Percentiles rank a stretch among this genome's conserved stretches.
Conservation (phyloP, 1,140 invertebrate genomes). For the Caenorhabditis inopinata region DNA sequence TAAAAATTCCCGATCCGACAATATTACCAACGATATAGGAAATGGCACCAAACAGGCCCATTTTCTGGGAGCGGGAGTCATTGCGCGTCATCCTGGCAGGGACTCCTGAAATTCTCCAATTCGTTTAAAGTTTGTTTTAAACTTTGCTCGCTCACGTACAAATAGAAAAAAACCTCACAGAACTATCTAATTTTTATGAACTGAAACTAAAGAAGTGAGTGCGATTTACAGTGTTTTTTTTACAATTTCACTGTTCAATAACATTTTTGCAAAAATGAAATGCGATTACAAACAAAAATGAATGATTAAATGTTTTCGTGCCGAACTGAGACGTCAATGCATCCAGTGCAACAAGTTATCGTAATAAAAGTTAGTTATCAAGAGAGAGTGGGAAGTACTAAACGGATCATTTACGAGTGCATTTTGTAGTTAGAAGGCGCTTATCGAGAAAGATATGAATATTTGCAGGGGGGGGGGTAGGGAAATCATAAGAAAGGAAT, state of each 20-base stretch:
- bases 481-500: no score
- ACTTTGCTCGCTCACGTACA: no score
- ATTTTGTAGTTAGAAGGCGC: background rate
- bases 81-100: constrained; percentile 10
- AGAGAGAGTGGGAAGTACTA: background rate
- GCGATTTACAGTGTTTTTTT: no score
- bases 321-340: background rate
- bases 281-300: background rate
- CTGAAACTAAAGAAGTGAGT: background rate
- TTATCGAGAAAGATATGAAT: background rate
- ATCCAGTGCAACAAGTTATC: background rate
- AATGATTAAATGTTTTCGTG: background rate
- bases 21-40: constrained; percentile 57
- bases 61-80: constrained; percentile 43
- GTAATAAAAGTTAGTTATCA: background rate
- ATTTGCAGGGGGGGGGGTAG: no score
- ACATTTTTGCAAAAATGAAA: background rate
- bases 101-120: constrained; percentile 25
- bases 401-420: background rate
- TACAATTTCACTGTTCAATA: background rate
- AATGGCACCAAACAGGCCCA: constrained; percentile 50
- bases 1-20: constrained; percentile 60
- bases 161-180: background rate
- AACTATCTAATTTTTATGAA: background rate
- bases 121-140: no score